Conservation (phyloP, 2,888 invertebrate genomes). For the Taenaris catops region DNA sequence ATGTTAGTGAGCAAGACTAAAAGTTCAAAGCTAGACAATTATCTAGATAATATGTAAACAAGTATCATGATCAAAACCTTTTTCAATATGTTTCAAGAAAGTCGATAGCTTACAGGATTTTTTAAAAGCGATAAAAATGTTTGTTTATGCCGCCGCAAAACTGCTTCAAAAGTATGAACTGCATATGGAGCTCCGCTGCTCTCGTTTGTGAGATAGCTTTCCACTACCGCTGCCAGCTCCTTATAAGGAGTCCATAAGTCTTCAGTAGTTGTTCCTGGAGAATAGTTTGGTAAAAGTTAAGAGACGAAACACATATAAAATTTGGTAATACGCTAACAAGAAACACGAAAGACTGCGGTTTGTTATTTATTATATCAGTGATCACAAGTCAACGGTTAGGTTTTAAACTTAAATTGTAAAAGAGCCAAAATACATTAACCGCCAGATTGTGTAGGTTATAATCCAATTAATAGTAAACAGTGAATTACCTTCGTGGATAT, state of each 20-base stretch:
- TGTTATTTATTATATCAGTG: too few relatives aligned
- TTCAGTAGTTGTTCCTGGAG: slow-evolving; percentile 72
- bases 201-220: slow-evolving; percentile 82
- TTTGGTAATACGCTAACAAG: too few relatives aligned
- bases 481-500: slow-evolving; percentile 59
- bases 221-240: slow-evolving; percentile 85
- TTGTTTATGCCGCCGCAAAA: slow-evolving; percentile 89
- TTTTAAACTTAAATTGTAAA: neutral
- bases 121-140: slow-evolving; percentile 91
- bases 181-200: slow-evolving; percentile 79
- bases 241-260: slow-evolving; percentile 94
- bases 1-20: too few relatives aligned
- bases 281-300: too few relatives aligned
- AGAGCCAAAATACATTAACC: slow-evolving; percentile 19
- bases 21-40: too few relatives aligned
- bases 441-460: slow-evolving; percentile 34
- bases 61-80: too few relatives aligned
- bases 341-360: too few relatives aligned
- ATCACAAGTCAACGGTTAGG: neutral
- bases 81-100: too few relatives aligned
- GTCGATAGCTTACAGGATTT: slow-evolving; percentile 86
- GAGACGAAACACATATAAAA: too few relatives aligned
- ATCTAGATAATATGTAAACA: too few relatives aligned
- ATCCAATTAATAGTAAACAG: slow-evolving; percentile 17
- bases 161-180: slow-evolving; percentile 85